phyloP scores from a whole-genome alignment of 1,140 invertebrate genomes.

The Palaemon carinicauda region DNA sequence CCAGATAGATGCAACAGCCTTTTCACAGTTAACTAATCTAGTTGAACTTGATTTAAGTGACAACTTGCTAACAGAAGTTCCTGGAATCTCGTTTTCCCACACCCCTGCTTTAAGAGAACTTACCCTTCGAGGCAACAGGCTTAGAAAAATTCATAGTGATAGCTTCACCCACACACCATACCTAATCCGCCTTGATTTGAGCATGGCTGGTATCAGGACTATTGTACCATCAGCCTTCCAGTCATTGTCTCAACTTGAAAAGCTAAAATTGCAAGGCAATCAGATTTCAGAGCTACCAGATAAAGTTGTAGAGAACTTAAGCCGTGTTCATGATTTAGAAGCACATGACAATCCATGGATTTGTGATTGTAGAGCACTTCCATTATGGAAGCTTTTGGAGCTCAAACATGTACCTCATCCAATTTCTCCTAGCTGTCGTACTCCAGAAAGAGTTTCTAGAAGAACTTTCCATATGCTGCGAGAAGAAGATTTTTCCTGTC shows the following conservation, averaged over 20 bases:
- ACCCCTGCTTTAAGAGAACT: slow-evolving; percentile 78
- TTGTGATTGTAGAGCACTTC: slow-evolving; percentile 63
- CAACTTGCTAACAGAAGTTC: slow-evolving; percentile 80
- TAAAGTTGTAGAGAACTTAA: slow-evolving; percentile 61
- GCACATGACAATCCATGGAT: slow-evolving; percentile 64
- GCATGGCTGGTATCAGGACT: slow-evolving; percentile 78
- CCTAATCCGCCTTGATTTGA: slow-evolving; percentile 84
- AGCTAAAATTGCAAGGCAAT: slow-evolving; percentile 54
- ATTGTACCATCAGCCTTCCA: slow-evolving; percentile 81
- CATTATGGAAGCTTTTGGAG: slow-evolving; percentile 53
- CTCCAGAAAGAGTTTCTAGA: slow-evolving; percentile 74
- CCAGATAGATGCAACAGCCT: slow-evolving; percentile 79
- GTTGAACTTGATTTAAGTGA: slow-evolving; percentile 87
- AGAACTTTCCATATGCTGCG: slow-evolving; percentile 76
- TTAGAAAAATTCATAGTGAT: slow-evolving; percentile 77
- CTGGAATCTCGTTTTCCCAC: slow-evolving; percentile 77
- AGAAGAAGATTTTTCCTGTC: slow-evolving; percentile 81
- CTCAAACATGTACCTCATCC: slow-evolving; percentile 70
- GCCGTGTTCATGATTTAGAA: slow-evolving; percentile 60
- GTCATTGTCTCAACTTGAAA: slow-evolving; percentile 50
- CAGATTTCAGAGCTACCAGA: slow-evolving; percentile 59
- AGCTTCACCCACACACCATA: slow-evolving; percentile 78
- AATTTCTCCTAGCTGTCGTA: slow-evolving; percentile 77
- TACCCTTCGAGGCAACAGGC: slow-evolving; percentile 80
- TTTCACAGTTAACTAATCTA: slow-evolving; percentile 83